Base-by-base conservation (phyloP, 1,140 invertebrate species). In the Pseudomyrmex pallidus region DNA sequence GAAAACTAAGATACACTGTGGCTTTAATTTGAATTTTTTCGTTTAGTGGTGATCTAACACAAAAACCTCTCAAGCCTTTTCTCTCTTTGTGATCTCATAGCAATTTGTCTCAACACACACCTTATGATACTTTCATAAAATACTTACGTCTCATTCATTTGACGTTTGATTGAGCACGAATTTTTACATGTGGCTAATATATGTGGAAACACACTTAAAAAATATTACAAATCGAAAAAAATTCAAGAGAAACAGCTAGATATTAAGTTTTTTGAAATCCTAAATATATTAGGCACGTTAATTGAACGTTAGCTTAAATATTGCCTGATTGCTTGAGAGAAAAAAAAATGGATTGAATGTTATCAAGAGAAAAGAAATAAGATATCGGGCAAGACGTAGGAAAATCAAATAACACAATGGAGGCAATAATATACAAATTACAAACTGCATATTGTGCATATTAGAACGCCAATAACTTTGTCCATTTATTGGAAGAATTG, bases 401-500 rank as follows among this genome's bases (percentile, higher is more conserved):
- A 77, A 48, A 66, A 22, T 66, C 54, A 83, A 84, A 82, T 25
- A 63, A 83, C 35, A 35, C 20, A 85, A 61, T 57, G n/a, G 25
- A 66, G 35, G 46, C 59, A 62, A 72, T 85, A 73, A 83, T 67
- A 87, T 50, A 56, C 74, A 77, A 77, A 64, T 57, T 84, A 83
- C 62, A 85, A 83, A 85, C 52, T 22, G 67, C 61, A 83, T 59
- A 48, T 78, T 56, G 50, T 61, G 85, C 61, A 78, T 74, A 59
- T 87, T 54, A 82, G 54, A 89, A 68, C 85, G 82, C 85, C 76
- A 86, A 83, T n/a, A 44, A 82, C 68, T 84, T 88, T 52, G 82
- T 74, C 48, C 84, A 82, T 46, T 85, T 63, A 82, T 84, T 85
- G 85, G 84, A 87, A 84, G 83, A 89, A 83, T 62, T 80, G 85